These are phyloP conservation scores for Leptopilina clavipes DNA, from an alignment of 1,140 invertebrate species.

Conservation along the genomic window DNA sequence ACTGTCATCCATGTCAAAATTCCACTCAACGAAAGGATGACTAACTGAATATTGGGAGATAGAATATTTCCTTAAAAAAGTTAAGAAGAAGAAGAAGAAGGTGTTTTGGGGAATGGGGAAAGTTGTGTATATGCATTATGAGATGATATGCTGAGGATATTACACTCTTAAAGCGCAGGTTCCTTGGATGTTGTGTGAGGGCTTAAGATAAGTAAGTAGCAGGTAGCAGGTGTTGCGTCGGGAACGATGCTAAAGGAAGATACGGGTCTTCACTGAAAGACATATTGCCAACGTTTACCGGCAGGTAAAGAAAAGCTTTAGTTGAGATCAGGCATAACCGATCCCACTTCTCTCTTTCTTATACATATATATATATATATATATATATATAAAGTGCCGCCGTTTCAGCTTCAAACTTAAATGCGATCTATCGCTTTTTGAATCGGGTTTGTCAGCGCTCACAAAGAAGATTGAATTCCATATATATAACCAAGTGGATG, in stretches of 20 bases:
- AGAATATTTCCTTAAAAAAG: background rate
- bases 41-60: too few species aligned
- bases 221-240: constrained; percentile 68
- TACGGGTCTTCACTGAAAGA: constrained; percentile 53
- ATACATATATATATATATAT: too few species aligned
- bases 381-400: constrained; percentile 43
- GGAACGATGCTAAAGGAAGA: constrained; percentile 55
- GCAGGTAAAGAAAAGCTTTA: constrained; percentile 55
- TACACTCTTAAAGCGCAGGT: constrained; percentile 18
- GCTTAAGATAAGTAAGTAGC: constrained; percentile 53
- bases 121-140: constrained; percentile 40
- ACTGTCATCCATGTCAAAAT: too few species aligned
- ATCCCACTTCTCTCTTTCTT: constrained; percentile 40
- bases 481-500: constrained; percentile 35
- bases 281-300: constrained; percentile 54
- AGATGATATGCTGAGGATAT: constrained; percentile 42
- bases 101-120: background rate
- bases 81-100: too few species aligned
- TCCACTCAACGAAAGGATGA: too few species aligned
- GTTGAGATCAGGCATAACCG: constrained; percentile 57
- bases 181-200: constrained; percentile 25
- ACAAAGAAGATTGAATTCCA: constrained; percentile 50
- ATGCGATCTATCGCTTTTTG: constrained; percentile 51
- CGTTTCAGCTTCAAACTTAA: constrained; percentile 36
- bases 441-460: constrained; percentile 54